Conservation (phyloP, 2,888 invertebrate genomes). For the Chelonus formosanus region DNA sequence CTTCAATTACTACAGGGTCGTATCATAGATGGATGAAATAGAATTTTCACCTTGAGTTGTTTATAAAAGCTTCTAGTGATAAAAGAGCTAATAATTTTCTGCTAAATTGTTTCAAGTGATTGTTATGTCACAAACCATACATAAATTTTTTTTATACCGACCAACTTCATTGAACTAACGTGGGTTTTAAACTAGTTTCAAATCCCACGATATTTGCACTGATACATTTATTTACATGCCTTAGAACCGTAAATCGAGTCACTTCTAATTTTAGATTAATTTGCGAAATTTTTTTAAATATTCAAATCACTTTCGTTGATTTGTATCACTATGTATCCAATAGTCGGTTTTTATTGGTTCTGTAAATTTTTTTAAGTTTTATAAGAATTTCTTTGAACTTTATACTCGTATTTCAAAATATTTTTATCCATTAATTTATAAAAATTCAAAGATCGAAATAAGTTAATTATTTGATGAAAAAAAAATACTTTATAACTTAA, state of each 20-base stretch:
- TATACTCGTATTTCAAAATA: too few species aligned
- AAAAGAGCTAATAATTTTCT: background rate
- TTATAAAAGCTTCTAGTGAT: background rate
- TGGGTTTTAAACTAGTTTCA: slow-evolving; percentile 16
- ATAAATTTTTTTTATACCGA: background rate
- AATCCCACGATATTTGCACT: slow-evolving; percentile 17
- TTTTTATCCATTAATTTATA: too few species aligned
- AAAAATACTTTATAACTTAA: too few species aligned
- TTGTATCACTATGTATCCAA: background rate
- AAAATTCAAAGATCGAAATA: too few species aligned
- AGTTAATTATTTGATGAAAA: background rate
- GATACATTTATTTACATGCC: slow-evolving; percentile 24
- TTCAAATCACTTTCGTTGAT: background rate
- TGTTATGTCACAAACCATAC: too few species aligned
- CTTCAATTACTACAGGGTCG: slow-evolving; percentile 56
- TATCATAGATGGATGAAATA: slow-evolving; percentile 31
- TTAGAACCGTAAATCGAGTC: slow-evolving; percentile 33
- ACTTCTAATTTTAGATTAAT: slow-evolving; percentile 23
- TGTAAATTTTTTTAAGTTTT: too few species aligned
- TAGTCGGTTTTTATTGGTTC: background rate
- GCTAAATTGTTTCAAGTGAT: background rate
- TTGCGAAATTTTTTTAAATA: too few species aligned
- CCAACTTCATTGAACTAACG: background rate
- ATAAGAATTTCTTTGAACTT: too few species aligned
- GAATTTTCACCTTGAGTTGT: slow-evolving; percentile 11